phyloP scores from a whole-genome alignment of 2,797 vertebrate genomes.

The Sitta carolinensis region DNA sequence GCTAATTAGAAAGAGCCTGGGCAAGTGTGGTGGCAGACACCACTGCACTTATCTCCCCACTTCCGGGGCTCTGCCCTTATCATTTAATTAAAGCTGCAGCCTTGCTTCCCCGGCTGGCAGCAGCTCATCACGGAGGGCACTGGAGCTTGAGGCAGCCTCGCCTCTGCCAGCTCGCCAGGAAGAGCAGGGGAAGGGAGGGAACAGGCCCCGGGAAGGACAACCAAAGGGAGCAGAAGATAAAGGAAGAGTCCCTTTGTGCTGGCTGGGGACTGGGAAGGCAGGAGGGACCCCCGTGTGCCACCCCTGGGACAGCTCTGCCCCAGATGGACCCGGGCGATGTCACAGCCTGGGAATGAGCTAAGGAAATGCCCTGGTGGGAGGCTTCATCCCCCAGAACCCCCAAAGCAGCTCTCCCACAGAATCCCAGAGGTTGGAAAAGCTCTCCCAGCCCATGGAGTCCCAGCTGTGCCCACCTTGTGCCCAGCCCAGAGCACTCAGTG shows the following conservation, averaged over 20 bases:
- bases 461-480: background rate
- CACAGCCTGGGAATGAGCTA: background rate
- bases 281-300: background rate
- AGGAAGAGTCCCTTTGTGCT: background rate
- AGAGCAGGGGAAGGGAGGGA: background rate
- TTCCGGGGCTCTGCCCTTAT: constrained; percentile 68
- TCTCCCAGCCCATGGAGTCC: accelerated
- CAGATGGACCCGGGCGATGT: accelerated
- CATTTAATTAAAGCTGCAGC: constrained; percentile 67
- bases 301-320: background rate
- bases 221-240: background rate
- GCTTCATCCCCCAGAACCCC: background rate
- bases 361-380: background rate
- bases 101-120: constrained; percentile 24
- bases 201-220: background rate
- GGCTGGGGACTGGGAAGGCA: background rate
- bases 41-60: constrained; percentile 54
- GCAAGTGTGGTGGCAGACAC: constrained; percentile 51
- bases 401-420: background rate
- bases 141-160: constrained; percentile 44
- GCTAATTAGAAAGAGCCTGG: constrained; percentile 59
- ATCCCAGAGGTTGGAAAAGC: background rate
- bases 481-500: background rate
- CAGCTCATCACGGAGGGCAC: constrained; percentile 49
- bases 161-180: background rate